Base-by-base conservation (phyloP, 2,113 vertebrate genomes). In the Poeciliopsis turrubarensis region DNA sequence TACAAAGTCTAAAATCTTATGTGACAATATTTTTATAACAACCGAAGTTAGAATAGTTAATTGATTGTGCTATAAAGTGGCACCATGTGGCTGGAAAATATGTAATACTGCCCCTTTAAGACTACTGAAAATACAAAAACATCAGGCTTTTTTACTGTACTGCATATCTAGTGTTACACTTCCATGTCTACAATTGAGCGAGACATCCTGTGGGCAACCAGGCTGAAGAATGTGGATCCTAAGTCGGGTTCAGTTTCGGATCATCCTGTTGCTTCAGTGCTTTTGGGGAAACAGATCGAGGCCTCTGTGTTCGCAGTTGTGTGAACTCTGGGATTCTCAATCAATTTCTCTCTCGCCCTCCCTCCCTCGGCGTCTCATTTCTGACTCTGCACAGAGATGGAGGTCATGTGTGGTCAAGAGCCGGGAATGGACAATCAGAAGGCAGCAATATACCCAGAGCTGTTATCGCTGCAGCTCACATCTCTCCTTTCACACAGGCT, bases 401-500 rank as follows among this genome's bases (percentile, higher is more conserved):
- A 84, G 91, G 90, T 92, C 89, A 87, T 85, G 85, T 89, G 83
- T 86, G 91, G 88, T 91, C 85, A 89, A 82, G 86, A 89, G 87
- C 85, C 85, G 78, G 74, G 86, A 90, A 86, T 82, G 80, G 84
- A 92, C 85, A 84, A 89, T 88, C 86, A 73, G 75, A 80, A 80
- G 32, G 82, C 81, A 71, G 87, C 75, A 71, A 30, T 69, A 39
- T 34, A 73, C 19, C 51, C 74, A 64, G 31, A 74, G 72, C 74
- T 71, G 70, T 81, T 79, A 83, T 86, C 80, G 34, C 80, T 62
- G 67, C 74, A 70, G 86, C 81, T 86, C 82, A 81, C 79, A 61
- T 79, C 60, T 64, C 37, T 60, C 39, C 70, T 41, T 73, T 31
- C 75, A 41, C 60, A 30, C 57, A 11, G 8, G 60, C 69, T 69